Base-by-base conservation (phyloP, 2,113 vertebrate genomes). In the Hypanus sabinus region DNA sequence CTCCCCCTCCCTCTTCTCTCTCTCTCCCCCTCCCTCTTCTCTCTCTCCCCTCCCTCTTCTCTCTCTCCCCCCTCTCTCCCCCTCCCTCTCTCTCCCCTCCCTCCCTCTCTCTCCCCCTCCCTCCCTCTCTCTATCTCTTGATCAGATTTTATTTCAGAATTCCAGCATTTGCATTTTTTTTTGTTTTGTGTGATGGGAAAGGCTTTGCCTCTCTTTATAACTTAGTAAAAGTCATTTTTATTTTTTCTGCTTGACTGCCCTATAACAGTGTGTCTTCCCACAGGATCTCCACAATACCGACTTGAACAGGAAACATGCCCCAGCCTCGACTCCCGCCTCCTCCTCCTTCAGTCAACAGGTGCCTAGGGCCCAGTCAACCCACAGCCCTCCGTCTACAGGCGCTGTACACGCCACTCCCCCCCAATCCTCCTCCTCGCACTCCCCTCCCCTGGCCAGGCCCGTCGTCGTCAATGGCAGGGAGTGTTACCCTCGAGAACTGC, bases 221-320 rank as follows among this genome's bases (percentile, higher is more conserved):
- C 79, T 11, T 87, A 20, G 24, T 3, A 3, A 10, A 55, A 33
- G 8, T 83, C 27, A 83, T 83, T 57, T 27, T 24, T 9, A 27
- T 57, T 83, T 46, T 55, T 20, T 8, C 38, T 20, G 27, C 20
- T 3, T 14, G 36, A 30, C 0, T 7, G 14, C n/a, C n/a, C 91
- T 55, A 7, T 70, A 46, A 55, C n/a, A 24, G 3, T 9, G 55
- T 68, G 10, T 24, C 36, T 94, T 95, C 94, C 94, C 94, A 0
- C 95, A 99, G 98, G 97, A 97, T 65, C 94, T 98, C 77, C 96
- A 96, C 95, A 97, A 97, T 94, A 95, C 96, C 93, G 95, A 94
- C 94, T 94, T 97, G 94, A 97, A 94, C 94, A 96, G 95, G 93
- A 93, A 36, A 10, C 90, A 94, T 14, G 94, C 83, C 0, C 94